Evolutionary conservation across 2,113 vertebrate species (phyloP), one percentile per base, ranked within the genome.

Genomic region (Rhabdomys dilectus): DNA sequence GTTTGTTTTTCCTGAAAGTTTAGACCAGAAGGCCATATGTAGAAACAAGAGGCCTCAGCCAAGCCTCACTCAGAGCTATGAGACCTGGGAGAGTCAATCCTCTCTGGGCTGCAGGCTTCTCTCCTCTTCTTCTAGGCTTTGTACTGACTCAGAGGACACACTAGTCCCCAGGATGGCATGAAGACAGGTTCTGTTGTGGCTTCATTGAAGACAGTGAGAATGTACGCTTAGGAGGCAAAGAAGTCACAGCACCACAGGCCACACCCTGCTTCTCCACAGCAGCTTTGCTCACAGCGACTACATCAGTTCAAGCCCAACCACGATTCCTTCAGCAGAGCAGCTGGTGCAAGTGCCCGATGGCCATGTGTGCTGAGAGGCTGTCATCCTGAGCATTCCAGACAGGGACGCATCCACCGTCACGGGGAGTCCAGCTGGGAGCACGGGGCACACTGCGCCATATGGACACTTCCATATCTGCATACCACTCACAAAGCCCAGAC

Each of bases 401-500:
- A 56, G 31, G 60, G 19, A 15, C 4, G 0, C 51, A 11, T 17
- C 58, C 58, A 60, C 58, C 58, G 21, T 17, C 48, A 51, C 8
- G 48, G 48, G 48, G 48, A 51, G 48, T 51, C 48, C 48, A 51
- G 21, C 16, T 24, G 78, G 29, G 0, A 36, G 19, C 0, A 7
- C n/a, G 16, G 9, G 62, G n/a, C 0, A 8, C 31, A 17, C 22
- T 19, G 5, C 19, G 48, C n/a, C 16, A 3, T 1, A 0, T 48
- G 16, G 26, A 34, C 22, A 3, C 36, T 26, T 82, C 36, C 36
- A 10, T 19, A 15, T 60, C 81, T 19, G 58, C 15, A 45, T 26
- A 10, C 39, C 21, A 19, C 39, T 45, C 58, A 64, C 26, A 12
- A 64, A 31, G 10, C 39, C n/a, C n/a, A 29, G 7, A 5, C 24